Evolutionary conservation across 2,113 vertebrate species (phyloP).

Genomic region (Nestor notabilis): DNA sequence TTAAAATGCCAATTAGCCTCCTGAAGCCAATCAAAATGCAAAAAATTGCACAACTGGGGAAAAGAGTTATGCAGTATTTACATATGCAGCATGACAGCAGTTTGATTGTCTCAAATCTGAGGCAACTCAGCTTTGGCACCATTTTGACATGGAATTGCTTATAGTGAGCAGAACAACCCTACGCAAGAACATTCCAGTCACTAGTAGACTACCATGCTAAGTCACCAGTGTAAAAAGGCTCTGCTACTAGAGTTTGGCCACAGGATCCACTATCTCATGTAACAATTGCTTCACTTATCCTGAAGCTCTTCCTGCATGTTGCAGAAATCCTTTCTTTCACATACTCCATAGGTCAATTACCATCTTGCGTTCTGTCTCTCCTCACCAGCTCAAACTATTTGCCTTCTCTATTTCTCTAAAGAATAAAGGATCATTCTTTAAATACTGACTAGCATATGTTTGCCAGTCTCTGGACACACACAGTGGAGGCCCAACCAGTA

Average conservation of each 20-base stretch:
- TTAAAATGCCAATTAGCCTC: neutral
- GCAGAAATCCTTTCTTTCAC: neutral
- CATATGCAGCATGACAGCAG: neutral
- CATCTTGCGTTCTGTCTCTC: neutral
- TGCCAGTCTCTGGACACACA: neutral
- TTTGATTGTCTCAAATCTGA: neutral
- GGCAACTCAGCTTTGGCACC: neutral
- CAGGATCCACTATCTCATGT: neutral
- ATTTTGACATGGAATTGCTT: neutral
- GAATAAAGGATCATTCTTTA: neutral
- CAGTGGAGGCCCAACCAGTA: neutral
- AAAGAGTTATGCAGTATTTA: neutral
- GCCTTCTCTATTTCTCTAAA: neutral
- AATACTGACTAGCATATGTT: neutral
- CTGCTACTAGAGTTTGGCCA: neutral
- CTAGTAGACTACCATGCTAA: neutral
- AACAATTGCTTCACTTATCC: neutral
- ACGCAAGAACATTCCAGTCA: neutral
- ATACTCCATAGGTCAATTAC: neutral
- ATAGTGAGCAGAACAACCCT: neutral
- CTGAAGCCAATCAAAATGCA: slow-evolving; percentile 23
- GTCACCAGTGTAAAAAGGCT: neutral
- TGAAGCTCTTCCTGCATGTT: neutral
- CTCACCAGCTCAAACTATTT: neutral
- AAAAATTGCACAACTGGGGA: neutral